A percentile compares a stretch with the other conserved stretches of the same genome.
phyloP scores from a whole-genome alignment of 2,797 vertebrate species.

The Acridotheres tristis region DNA sequence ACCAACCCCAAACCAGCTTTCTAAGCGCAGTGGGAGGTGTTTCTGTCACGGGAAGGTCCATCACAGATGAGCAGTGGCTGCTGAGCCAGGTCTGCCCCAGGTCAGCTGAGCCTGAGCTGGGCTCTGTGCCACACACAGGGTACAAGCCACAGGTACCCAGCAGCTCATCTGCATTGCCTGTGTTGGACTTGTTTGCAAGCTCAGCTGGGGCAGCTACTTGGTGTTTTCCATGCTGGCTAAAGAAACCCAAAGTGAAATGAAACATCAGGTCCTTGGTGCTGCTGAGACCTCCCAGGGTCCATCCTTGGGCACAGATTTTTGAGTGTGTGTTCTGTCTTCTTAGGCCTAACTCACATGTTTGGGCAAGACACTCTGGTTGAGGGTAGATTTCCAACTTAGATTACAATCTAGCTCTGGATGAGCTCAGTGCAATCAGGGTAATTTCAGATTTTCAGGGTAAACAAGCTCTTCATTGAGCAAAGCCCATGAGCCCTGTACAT shows the following conservation, averaged over 20 bases:
- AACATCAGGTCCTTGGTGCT: neutral
- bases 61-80: rapidly evolving
- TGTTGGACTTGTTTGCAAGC: neutral
- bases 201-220: neutral
- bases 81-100: rapidly evolving
- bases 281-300: neutral
- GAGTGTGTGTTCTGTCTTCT: conserved; percentile 32
- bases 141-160: rapidly evolving
- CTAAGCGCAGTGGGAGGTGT: neutral
- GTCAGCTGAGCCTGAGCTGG: neutral
- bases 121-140: rapidly evolving
- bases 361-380: conserved; percentile 6
- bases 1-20: neutral
- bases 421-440: conserved; percentile 46
- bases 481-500: neutral
- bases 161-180: neutral
- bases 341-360: neutral
- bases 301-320: neutral
- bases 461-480: neutral
- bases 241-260: neutral
- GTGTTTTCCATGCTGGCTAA: neutral
- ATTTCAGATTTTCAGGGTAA: conserved; percentile 39
- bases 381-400: conserved; percentile 52
- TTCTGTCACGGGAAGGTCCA: neutral
- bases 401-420: neutral